Evolutionary conservation across 2,797 vertebrate genomes (phyloP), one percentile per base, ranked within the genome.

Genomic region (Danio choprae): DNA sequence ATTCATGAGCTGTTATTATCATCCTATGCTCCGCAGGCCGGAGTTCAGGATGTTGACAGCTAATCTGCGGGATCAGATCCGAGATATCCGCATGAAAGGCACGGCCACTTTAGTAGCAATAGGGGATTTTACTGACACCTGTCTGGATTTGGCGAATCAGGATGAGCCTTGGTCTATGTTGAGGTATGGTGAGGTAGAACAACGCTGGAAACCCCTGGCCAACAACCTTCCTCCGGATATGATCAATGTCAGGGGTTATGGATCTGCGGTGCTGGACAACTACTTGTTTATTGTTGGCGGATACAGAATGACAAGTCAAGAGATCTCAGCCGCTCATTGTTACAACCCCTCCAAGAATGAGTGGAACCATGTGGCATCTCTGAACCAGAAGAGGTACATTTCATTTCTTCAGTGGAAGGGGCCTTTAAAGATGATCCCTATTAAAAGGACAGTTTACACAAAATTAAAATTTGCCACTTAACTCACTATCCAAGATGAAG

Each of bases 381-480:
- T 99, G 90, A 99, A 99, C 92, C 98, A 98, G 90, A 98, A 97
- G 89, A 96, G 97, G 97, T 97, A 90, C 16, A n/a, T 0, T 11
- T 53, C 11, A n/a, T n/a, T 55, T 50, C 7, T 55, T 4, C 41
- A 0, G 29, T 40, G 38, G 15, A 22, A 8, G 29, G 22, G 12
- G 29, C 29, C 29, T 29, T 29, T 29, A 29, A 29, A 29, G 29
- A 1, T 29, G 29, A 29, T 29, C n/a, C n/a, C n/a, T n/a, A n/a
- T n/a, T n/a, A n/a, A n/a, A n/a, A n/a, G n/a, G n/a, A n/a, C n/a
- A n/a, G n/a, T n/a, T n/a, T n/a, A n/a, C n/a, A n/a, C n/a, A 29
- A 29, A 29, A n/a, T n/a, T n/a, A n/a, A n/a, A n/a, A n/a, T n/a
- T n/a, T n/a, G n/a, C n/a, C n/a, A n/a, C n/a, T n/a, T n/a, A n/a